A percentile compares a stretch with the other conserved stretches of the same genome.
phyloP scores from a whole-genome alignment of 2,113 vertebrate species.

The Myiozetetes cayanensis region DNA sequence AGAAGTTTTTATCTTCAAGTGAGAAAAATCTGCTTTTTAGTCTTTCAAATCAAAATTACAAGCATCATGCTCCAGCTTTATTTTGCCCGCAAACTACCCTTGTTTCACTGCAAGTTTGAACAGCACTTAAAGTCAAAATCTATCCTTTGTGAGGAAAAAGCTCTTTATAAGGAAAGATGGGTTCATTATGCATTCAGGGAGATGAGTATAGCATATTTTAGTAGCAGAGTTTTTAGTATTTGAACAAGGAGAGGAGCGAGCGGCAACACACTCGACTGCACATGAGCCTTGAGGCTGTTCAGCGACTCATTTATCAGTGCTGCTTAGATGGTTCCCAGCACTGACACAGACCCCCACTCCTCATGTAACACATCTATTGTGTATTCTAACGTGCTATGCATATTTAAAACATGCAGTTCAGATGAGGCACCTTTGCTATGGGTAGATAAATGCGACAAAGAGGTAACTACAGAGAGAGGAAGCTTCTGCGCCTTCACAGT shows the following conservation, averaged over 20 bases:
- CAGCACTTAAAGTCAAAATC: background rate
- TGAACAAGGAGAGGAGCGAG: background rate
- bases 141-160: accelerated
- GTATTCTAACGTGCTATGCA: background rate
- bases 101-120: background rate
- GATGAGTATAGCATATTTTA: background rate
- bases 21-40: background rate
- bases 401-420: background rate
- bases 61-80: background rate
- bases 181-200: background rate
- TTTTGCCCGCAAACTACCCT: background rate
- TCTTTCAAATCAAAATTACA: background rate
- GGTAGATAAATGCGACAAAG: background rate
- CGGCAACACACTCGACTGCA: background rate
- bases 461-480: background rate
- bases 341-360: background rate
- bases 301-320: background rate
- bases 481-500: background rate
- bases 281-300: background rate
- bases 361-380: background rate
- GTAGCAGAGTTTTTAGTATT: background rate
- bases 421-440: background rate
- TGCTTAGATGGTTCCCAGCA: background rate
- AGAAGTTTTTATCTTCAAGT: background rate
- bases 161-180: background rate